A percentile compares a stretch with the other conserved stretches of the same genome.
Evolutionary conservation across 2,797 vertebrate species (phyloP).

Genomic region (Cynopterus sphinx): DNA sequence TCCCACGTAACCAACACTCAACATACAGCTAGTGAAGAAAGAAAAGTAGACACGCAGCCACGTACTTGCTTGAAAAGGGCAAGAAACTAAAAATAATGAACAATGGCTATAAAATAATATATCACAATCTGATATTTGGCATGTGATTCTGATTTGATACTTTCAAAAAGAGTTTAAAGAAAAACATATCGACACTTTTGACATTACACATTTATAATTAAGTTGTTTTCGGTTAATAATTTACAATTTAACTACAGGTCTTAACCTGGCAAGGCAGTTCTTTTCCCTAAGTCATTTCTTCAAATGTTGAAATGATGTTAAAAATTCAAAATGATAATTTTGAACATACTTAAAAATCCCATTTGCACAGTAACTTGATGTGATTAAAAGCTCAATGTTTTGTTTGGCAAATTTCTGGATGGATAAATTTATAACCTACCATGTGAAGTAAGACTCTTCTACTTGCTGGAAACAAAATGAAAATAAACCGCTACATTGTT

Average conservation of each 20-base stretch:
- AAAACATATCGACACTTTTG: neutral
- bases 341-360: neutral
- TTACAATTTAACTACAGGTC: neutral
- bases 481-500: neutral
- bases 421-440: neutral
- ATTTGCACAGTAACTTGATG: neutral
- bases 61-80: neutral
- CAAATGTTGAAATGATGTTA: neutral
- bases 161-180: neutral
- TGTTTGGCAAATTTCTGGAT: neutral
- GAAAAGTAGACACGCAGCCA: neutral
- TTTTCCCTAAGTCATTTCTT: conserved; percentile 1
- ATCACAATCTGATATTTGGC: neutral
- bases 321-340: neutral
- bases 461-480: neutral
- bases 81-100: neutral
- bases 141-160: neutral
- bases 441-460: neutral
- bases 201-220: neutral
- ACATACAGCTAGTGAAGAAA: neutral
- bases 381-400: neutral
- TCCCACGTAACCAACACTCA: neutral
- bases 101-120: neutral
- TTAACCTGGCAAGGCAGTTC: neutral
- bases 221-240: neutral